Base-by-base conservation (phyloP, 2,888 invertebrate species). In the Machimus rusticus region DNA sequence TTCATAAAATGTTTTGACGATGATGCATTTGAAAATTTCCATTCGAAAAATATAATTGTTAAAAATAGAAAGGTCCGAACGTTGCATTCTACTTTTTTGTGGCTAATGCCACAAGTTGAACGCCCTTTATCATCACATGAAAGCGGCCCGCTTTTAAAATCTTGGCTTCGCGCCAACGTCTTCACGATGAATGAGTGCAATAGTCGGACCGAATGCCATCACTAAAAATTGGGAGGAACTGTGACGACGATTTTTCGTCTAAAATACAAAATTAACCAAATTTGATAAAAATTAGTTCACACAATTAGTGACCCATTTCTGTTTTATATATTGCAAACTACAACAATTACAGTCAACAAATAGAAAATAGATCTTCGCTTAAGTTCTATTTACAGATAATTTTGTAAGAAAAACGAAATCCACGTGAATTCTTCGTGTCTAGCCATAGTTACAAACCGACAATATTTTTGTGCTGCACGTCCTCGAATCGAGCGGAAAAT, bases 161-260 rank as follows among this genome's bases (percentile, higher is more conserved):
- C 5, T 76, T 79, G 79, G 79, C 79, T 14, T 9, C 16, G 23
- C 5, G 31, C 79, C 79, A 46, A 23, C 19, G n/a, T 66, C 28
- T 5, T 51, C 14, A 19, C 79, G 5, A 79, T 79, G 79, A 79
- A 79, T 79, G 79, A 31, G 79, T 79, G 79, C 79, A 79, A 79
- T 51, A 51, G 51, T 51, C 79, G 43, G 23, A 31, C 46, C 46
- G 16, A 34, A 46, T 46, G 76, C 8, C 28, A 28, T 16, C 78
- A 12, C 46, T 19, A 51, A 51, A 19, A 28, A 23, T 66, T 19
- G 66, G 28, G 66, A 23, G 12, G 9, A 46, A 66, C 66, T 66
- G 28, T 66, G 66, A 12, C 39, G 12, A 39, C 66, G 19, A 6
- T 28, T 66, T 28, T 23, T 0, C 5, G 9, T 37, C 19, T 2